Evolutionary conservation across 2,888 invertebrate species (phyloP).

Genomic region (Eubasilissa splendida): DNA sequence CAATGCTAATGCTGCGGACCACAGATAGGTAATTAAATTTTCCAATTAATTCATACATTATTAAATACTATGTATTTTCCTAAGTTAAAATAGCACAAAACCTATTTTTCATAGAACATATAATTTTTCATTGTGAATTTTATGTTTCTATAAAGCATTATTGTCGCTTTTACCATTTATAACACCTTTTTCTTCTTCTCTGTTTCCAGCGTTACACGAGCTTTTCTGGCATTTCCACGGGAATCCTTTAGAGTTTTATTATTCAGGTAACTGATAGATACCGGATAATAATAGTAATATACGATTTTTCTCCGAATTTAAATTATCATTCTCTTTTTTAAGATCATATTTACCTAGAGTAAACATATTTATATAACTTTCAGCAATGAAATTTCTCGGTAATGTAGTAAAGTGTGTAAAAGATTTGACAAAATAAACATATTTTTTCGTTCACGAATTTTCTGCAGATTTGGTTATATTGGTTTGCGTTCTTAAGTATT

Average conservation of each 20-base stretch:
- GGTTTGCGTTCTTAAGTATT: no score
- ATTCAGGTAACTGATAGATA: not conserved
- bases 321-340: not conserved
- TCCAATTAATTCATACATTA: no score
- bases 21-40: no score
- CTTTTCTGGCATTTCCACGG: not conserved
- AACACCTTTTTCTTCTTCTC: conserved; percentile 7
- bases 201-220: conserved; percentile 3
- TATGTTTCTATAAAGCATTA: conserved; percentile 6
- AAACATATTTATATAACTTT: no score
- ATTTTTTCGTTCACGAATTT: no score
- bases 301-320: not conserved
- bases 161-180: conserved; percentile 22
- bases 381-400: no score
- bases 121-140: conserved; percentile 12
- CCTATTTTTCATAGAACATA: not conserved
- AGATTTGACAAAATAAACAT: no score
- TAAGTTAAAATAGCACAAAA: no score
- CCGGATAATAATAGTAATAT: conserved; percentile 11
- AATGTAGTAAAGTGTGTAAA: no score
- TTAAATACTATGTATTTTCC: no score
- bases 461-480: no score
- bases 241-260: not conserved
- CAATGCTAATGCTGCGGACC: no score
- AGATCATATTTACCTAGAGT: not conserved